Evolutionary conservation across 2,888 invertebrate genomes (phyloP).

Genomic region (Perdita meconis): DNA sequence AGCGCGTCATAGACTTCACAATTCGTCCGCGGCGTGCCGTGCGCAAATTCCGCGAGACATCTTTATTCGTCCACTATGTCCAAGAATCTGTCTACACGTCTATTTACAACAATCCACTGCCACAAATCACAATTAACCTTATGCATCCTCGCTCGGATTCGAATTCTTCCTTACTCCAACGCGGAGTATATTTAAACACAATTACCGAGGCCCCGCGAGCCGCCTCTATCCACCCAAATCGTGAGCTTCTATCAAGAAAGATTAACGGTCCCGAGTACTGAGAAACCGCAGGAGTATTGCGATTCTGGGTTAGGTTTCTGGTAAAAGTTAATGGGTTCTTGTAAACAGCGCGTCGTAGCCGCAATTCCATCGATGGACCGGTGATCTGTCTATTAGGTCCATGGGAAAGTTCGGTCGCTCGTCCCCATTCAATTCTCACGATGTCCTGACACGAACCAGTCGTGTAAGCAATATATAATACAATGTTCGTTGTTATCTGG

Average conservation of each 20-base stretch:
- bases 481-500: neutral
- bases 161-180: slow-evolving; percentile 59
- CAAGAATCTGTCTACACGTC: slow-evolving; percentile 61
- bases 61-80: slow-evolving; percentile 55
- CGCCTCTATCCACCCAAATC: slow-evolving; percentile 66
- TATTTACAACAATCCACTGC: slow-evolving; percentile 65
- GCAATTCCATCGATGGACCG: slow-evolving; percentile 3
- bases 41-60: slow-evolving; percentile 47
- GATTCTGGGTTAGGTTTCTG: slow-evolving; percentile 18
- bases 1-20: neutral
- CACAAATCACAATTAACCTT: slow-evolving; percentile 69
- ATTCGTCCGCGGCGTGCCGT: slow-evolving; percentile 30
- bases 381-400: neutral
- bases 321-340: slow-evolving; percentile 26
- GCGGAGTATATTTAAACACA: slow-evolving; percentile 68
- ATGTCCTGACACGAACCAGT: neutral
- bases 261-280: slow-evolving; percentile 53
- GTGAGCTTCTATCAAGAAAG: slow-evolving; percentile 53
- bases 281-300: slow-evolving; percentile 36
- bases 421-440: neutral
- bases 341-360: slow-evolving; percentile 25
- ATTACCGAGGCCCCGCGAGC: slow-evolving; percentile 61
- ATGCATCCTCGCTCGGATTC: slow-evolving; percentile 52
- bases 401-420: neutral
- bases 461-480: neutral